Conservation (phyloP, 2,113 vertebrate genomes). For the Ammospiza caudacuta region DNA sequence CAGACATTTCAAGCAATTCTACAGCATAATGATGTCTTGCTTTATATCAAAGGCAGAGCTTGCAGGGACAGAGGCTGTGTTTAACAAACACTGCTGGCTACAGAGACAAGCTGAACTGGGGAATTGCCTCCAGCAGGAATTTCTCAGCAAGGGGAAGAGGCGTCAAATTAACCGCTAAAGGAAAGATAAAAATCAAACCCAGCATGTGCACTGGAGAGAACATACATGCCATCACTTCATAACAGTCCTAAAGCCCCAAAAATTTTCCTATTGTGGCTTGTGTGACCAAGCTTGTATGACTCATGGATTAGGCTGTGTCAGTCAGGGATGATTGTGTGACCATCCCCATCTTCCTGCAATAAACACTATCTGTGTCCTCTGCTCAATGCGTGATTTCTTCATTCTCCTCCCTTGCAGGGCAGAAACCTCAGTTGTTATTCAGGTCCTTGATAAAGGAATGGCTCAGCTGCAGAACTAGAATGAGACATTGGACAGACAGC, state of each 20-base stretch:
- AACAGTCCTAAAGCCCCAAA: neutral
- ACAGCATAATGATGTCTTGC: neutral
- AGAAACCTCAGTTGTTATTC: slow-evolving; percentile 33
- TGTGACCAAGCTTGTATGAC: neutral
- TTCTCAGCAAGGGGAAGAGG: neutral
- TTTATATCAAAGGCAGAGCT: neutral
- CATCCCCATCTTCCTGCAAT: neutral
- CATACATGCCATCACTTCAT: neutral
- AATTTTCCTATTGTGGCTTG: slow-evolving; percentile 11
- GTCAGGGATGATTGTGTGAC: neutral
- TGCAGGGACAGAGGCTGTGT: neutral
- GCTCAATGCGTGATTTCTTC: neutral
- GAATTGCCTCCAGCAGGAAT: neutral
- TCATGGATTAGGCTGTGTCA: slow-evolving; percentile 7
- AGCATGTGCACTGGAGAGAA: neutral
- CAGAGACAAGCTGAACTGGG: neutral
- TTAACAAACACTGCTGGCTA: neutral
- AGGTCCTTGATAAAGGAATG: slow-evolving; percentile 14
- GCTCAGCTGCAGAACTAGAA: neutral
- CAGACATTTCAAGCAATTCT: neutral
- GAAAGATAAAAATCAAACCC: neutral
- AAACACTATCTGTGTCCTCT: neutral
- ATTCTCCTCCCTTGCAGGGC: slow-evolving; percentile 12
- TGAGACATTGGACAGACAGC: neutral
- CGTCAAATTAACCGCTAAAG: neutral